A percentile compares a stretch with the other conserved stretches of the same genome.
phyloP scores from a whole-genome alignment of 2,113 vertebrate genomes.

The Caretta caretta region DNA sequence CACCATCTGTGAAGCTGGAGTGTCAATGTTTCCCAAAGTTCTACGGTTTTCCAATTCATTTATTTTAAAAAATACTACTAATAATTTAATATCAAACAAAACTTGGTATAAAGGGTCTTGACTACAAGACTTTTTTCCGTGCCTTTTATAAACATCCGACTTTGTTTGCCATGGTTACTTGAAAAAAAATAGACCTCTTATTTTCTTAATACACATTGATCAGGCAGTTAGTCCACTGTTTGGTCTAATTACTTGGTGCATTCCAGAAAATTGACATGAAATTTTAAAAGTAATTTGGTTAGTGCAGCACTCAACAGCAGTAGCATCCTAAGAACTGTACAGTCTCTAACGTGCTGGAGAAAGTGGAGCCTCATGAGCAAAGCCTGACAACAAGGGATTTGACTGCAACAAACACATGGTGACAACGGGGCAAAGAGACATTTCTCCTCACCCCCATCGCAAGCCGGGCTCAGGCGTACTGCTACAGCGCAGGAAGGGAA shows the following conservation, averaged over 20 bases:
- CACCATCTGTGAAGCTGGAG: not conserved
- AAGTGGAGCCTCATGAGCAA: not conserved
- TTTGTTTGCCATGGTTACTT: not conserved
- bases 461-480: not conserved
- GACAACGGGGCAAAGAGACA: not conserved
- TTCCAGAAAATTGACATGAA: not conserved
- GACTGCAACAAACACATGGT: not conserved
- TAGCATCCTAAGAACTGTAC: not conserved
- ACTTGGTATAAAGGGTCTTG: not conserved
- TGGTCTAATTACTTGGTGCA: not conserved
- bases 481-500: not conserved
- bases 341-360: not conserved
- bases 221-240: conserved; percentile 28
- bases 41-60: not conserved
- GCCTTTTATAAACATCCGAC: not conserved
- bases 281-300: not conserved
- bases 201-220: conserved; percentile 48
- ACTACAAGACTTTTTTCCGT: not conserved
- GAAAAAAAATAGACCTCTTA: conserved; percentile 24
- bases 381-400: not conserved
- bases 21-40: fast-evolving
- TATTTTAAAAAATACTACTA: fast-evolving
- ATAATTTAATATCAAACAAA: not conserved
- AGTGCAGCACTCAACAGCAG: not conserved
- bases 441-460: not conserved